These are phyloP conservation scores for Zhuqinia jingwanae DNA, from an alignment of 2,888 invertebrate genomes.

Conservation along the genomic window DNA sequence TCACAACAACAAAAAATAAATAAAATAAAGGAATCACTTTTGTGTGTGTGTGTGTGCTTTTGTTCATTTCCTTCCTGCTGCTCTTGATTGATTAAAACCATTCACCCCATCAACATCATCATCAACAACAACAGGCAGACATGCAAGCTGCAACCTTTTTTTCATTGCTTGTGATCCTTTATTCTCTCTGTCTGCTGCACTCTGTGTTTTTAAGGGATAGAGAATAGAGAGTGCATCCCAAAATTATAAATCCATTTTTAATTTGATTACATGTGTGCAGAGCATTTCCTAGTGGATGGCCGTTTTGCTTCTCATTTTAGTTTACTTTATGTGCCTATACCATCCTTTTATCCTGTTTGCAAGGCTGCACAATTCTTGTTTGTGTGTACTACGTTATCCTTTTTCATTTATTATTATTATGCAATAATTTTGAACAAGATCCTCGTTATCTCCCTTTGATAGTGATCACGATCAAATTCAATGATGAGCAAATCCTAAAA, in stretches of 20 bases:
- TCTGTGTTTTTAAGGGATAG: neutral
- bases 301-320: slow-evolving; percentile 9
- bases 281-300: too few species aligned
- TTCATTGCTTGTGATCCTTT: neutral
- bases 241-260: slow-evolving; percentile 48
- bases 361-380: neutral
- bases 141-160: neutral
- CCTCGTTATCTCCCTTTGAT: slow-evolving; percentile 22
- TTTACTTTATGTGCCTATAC: neutral
- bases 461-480: neutral
- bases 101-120: too few species aligned
- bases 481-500: slow-evolving; percentile 5
- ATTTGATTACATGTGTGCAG: slow-evolving; percentile 30
- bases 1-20: neutral
- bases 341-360: neutral
- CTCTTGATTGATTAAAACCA: slow-evolving; percentile 39
- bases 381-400: too few species aligned
- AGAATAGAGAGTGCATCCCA: too few species aligned
- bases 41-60: too few species aligned
- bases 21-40: too few species aligned
- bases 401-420: slow-evolving; percentile 19
- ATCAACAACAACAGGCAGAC: neutral
- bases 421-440: slow-evolving; percentile 14
- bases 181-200: slow-evolving; percentile 1
- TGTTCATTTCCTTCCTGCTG: neutral